Conservation (phyloP, 2,797 vertebrate genomes). For the Acipenser ruthenus region DNA sequence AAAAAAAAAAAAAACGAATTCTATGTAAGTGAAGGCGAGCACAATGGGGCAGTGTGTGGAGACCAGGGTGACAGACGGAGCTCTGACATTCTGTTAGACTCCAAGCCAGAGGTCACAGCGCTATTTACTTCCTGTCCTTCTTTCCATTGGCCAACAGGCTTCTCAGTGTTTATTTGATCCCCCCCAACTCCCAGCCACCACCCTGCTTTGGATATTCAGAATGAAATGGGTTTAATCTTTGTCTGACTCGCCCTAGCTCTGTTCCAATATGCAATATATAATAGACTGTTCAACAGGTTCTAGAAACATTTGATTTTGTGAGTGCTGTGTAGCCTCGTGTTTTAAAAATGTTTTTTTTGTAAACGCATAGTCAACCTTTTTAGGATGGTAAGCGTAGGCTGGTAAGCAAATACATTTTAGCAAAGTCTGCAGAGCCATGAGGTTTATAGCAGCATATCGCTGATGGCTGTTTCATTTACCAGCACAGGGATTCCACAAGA, state of each 20-base stretch:
- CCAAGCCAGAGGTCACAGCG: constrained; percentile 12
- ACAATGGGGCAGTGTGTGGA: constrained; percentile 54
- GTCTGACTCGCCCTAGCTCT: background rate
- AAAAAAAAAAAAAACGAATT: constrained; percentile 42
- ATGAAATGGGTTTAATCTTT: constrained; percentile 2
- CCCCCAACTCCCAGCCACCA: background rate
- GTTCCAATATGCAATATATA: background rate
- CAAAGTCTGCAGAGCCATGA: no score
- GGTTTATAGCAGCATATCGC: no score
- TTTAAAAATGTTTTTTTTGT: background rate
- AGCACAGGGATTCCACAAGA: constrained; percentile 24
- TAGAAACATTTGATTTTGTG: background rate
- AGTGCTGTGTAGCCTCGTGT: background rate
- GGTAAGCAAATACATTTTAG: background rate
- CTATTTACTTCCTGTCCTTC: constrained; percentile 21
- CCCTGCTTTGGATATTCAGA: background rate
- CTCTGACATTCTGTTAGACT: constrained; percentile 41
- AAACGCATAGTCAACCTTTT: background rate
- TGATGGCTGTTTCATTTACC: no score
- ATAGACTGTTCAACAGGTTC: background rate
- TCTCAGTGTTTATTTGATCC: constrained; percentile 12
- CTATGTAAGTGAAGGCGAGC: constrained; percentile 37
- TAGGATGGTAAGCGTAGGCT: background rate
- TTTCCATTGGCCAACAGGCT: constrained; percentile 10
- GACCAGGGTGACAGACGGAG: constrained; percentile 39